Evolutionary conservation across 2,797 vertebrate species (phyloP).

Genomic region (Steatocranus sp.): DNA sequence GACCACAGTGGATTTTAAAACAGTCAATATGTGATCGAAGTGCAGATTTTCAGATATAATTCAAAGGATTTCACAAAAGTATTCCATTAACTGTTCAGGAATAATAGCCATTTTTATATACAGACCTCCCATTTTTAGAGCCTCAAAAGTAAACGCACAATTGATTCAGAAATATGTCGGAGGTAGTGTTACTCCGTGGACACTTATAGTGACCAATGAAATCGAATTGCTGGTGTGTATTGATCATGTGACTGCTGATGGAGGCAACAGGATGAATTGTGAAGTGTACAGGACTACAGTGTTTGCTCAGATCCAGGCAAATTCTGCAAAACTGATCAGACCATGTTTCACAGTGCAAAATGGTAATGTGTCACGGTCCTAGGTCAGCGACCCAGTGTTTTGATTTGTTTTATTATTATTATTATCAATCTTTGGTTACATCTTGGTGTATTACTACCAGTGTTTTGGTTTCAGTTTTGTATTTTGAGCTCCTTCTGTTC

Average conservation of each 20-base stretch:
- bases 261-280: background rate
- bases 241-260: background rate
- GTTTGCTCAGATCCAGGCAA: background rate
- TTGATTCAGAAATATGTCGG: rapidly evolving
- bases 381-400: rapidly evolving
- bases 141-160: background rate
- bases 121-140: background rate
- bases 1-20: background rate
- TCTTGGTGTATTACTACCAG: background rate
- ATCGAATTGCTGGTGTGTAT: background rate
- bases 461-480: background rate
- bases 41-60: background rate
- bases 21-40: background rate
- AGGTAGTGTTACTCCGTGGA: background rate
- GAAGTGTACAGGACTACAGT: background rate
- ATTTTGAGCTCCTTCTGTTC: background rate
- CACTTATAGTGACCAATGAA: background rate
- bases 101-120: background rate
- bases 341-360: background rate
- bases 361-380: rapidly evolving
- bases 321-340: background rate
- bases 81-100: background rate
- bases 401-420: background rate
- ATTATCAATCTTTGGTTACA: background rate
- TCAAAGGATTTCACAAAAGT: background rate